Evolutionary conservation across 2,888 invertebrate genomes (phyloP).

Genomic region (Microdon myrmicae): DNA sequence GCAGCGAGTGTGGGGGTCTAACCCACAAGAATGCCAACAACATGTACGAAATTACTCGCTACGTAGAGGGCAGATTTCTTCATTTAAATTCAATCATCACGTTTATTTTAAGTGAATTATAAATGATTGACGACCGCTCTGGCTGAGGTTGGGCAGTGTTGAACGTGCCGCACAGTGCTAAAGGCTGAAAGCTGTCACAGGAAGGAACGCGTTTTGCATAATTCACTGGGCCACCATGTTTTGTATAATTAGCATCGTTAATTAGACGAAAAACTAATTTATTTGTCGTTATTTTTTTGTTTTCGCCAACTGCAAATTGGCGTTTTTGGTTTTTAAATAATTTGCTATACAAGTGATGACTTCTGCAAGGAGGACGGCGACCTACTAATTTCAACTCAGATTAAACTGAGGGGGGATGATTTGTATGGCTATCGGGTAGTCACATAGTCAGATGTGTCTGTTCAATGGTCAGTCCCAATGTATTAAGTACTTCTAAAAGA

Average conservation of each 20-base stretch:
- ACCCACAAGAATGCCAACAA: slow-evolving; percentile 6
- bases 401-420: too few species aligned
- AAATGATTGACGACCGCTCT: slow-evolving; percentile 36
- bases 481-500: too few species aligned
- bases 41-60: slow-evolving; percentile 35
- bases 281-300: slow-evolving; percentile 42
- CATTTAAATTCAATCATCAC: slow-evolving; percentile 52
- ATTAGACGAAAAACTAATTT: slow-evolving; percentile 48
- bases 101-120: slow-evolving; percentile 39
- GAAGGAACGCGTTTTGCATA: slow-evolving; percentile 33
- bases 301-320: too few species aligned
- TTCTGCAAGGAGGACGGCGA: too few species aligned
- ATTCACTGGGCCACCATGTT: slow-evolving; percentile 42
- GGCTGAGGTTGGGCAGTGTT: slow-evolving; percentile 1
- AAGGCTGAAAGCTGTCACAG: slow-evolving; percentile 6
- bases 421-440: too few species aligned
- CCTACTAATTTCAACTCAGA: too few species aligned
- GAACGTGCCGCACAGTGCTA: not conserved
- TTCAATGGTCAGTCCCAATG: too few species aligned
- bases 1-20: not conserved
- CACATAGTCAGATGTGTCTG: too few species aligned
- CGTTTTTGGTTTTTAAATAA: too few species aligned
- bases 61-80: slow-evolving; percentile 32
- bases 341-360: too few species aligned
- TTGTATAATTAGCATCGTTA: slow-evolving; percentile 48